Percentiles rank a stretch among this genome's conserved stretches.
These are phyloP conservation scores for Porites lutea DNA, from an alignment of 64 coral and sea anemone genomes.

Conservation along the genomic window DNA sequence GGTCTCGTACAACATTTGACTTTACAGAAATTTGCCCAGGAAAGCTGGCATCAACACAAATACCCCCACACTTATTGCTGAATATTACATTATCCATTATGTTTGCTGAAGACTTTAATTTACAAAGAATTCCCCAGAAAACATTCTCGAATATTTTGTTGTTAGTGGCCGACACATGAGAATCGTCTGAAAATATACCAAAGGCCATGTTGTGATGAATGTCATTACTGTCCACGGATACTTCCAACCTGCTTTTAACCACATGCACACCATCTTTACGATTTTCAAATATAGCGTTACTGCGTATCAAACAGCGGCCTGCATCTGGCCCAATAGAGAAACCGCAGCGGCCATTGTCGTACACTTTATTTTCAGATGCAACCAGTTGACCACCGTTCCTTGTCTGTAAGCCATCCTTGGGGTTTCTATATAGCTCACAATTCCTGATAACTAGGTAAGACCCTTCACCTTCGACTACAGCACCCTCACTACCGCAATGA, in stretches of 20 bases:
- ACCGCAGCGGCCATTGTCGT: constrained; percentile 45
- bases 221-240: constrained; percentile 22
- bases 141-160: constrained; percentile 24
- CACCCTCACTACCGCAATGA: constrained; percentile 62
- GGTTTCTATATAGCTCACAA: constrained; percentile 57
- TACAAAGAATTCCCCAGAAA: constrained; percentile 70
- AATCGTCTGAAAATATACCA: constrained; percentile 4
- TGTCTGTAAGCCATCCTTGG: constrained; percentile 8
- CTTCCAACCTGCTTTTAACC: not conserved
- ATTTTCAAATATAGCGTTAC: constrained; percentile 72
- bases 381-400: constrained; percentile 55
- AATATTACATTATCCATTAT: constrained; percentile 51
- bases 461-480: not conserved
- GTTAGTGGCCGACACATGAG: not conserved
- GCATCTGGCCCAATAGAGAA: constrained; percentile 55
- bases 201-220: constrained; percentile 56
- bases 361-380: constrained; percentile 40
- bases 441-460: constrained; percentile 47
- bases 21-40: constrained; percentile 60
- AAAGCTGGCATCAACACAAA: constrained; percentile 46
- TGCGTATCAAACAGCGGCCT: constrained; percentile 32
- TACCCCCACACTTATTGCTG: not conserved
- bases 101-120: constrained; percentile 35
- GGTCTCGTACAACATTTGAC: constrained; percentile 62
- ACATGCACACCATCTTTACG: constrained; percentile 45